Percentiles rank a stretch among this genome's conserved stretches.
Conservation (phyloP, 2,113 vertebrate species). For the Pseudopodoces humilis region DNA sequence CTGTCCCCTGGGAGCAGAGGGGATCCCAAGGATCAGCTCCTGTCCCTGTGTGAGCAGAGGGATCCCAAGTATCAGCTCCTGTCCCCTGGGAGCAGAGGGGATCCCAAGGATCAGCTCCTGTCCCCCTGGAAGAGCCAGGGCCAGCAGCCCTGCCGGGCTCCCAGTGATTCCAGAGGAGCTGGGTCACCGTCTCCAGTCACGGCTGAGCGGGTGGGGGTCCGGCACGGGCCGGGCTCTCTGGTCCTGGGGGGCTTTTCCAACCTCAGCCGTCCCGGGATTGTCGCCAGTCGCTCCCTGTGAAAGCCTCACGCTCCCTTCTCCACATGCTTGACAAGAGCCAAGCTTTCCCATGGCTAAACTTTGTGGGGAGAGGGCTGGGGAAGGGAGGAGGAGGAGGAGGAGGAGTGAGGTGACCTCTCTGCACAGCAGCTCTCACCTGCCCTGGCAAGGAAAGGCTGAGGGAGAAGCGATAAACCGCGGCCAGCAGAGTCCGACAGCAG, state of each 20-base stretch:
- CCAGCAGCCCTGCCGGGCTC: no score
- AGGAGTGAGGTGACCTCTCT: background rate
- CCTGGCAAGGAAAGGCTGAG: background rate
- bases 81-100: no score
- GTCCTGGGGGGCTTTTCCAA: background rate
- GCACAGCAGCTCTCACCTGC: background rate
- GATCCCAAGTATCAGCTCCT: no score
- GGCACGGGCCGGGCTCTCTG: accelerated
- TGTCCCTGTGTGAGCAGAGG: no score
- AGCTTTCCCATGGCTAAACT: accelerated
- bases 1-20: no score
- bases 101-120: no score
- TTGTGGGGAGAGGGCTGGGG: background rate
- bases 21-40: no score
- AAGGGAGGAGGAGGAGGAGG: background rate
- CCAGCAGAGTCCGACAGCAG: accelerated
- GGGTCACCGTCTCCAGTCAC: accelerated
- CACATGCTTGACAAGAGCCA: accelerated
- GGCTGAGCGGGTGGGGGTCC: accelerated
- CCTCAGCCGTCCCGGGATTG: accelerated
- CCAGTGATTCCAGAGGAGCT: background rate
- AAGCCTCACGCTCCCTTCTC: background rate
- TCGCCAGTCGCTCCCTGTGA: no score
- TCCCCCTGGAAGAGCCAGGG: no score
- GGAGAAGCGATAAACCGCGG: accelerated